Evolutionary conservation across 2,113 vertebrate species (phyloP).

Genomic region (Rana temporaria): DNA sequence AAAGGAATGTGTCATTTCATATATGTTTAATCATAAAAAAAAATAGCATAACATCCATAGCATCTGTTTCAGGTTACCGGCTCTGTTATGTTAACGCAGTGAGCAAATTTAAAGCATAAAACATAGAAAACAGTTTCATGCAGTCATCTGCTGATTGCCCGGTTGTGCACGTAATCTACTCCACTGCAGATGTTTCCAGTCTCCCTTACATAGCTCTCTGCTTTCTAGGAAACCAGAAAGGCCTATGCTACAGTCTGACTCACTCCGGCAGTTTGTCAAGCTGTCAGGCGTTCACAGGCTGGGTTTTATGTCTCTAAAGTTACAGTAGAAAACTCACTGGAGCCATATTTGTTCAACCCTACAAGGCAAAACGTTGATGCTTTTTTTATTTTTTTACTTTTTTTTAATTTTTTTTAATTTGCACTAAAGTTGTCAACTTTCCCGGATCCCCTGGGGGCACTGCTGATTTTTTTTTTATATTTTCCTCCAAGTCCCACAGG

Average conservation of each 20-base stretch:
- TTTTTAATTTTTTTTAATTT: too few species aligned
- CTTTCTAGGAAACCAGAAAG: slow-evolving; percentile 52
- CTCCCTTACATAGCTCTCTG: slow-evolving; percentile 32
- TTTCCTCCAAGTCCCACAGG: too few species aligned
- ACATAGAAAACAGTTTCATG: neutral
- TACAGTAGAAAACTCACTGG: neutral
- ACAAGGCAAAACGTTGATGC: too few species aligned
- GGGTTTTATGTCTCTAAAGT: slow-evolving; percentile 28
- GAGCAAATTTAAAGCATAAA: neutral
- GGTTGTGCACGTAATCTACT: neutral
- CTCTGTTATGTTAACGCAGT: neutral
- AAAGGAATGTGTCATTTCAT: too few species aligned
- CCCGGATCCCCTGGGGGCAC: too few species aligned
- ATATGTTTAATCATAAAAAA: neutral
- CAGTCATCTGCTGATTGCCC: neutral
- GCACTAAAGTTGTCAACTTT: too few species aligned
- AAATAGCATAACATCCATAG: neutral
- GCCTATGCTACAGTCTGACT: slow-evolving; percentile 37
- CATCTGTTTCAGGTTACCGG: neutral
- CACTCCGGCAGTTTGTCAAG: slow-evolving; percentile 45
- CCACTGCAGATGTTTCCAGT: slow-evolving; percentile 34
- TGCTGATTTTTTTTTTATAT: too few species aligned
- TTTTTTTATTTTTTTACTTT: too few species aligned
- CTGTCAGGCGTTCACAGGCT: slow-evolving; percentile 18
- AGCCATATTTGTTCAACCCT: too few species aligned